Conservation (phyloP, 2,888 invertebrate genomes). For the Microctonus brassicae region DNA sequence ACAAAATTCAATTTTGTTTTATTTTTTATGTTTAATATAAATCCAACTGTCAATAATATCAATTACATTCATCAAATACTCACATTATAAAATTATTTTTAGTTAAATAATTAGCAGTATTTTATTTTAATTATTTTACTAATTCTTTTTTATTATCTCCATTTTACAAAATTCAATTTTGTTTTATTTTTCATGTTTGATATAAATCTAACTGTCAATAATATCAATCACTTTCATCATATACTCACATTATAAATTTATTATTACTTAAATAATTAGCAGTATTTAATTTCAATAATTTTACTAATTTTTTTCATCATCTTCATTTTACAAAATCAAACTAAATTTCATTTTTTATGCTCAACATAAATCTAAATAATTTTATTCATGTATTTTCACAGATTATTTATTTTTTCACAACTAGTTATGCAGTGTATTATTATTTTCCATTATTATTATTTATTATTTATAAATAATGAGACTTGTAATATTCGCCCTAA, state of each 20-base stretch:
- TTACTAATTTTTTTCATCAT: background rate
- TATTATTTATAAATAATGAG: background rate
- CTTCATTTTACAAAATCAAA: background rate
- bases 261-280: too few species aligned
- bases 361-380: too few species aligned
- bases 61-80: constrained; percentile 18
- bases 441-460: background rate
- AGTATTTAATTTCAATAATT: background rate
- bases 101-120: background rate
- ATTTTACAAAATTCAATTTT: background rate
- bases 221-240: too few species aligned
- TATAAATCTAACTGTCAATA: too few species aligned
- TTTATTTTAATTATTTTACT: too few species aligned
- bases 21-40: too few species aligned
- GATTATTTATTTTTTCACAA: too few species aligned
- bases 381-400: too few species aligned
- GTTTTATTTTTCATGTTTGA: background rate
- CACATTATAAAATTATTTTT: background rate
- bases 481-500: background rate
- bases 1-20: too few species aligned
- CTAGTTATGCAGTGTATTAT: background rate
- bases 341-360: background rate
- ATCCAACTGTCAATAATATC: constrained; percentile 46
- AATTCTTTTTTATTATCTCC: too few species aligned
- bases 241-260: too few species aligned